Base-by-base conservation (phyloP, 2,113 vertebrate species). In the Brachyhypopomus gauderio region DNA sequence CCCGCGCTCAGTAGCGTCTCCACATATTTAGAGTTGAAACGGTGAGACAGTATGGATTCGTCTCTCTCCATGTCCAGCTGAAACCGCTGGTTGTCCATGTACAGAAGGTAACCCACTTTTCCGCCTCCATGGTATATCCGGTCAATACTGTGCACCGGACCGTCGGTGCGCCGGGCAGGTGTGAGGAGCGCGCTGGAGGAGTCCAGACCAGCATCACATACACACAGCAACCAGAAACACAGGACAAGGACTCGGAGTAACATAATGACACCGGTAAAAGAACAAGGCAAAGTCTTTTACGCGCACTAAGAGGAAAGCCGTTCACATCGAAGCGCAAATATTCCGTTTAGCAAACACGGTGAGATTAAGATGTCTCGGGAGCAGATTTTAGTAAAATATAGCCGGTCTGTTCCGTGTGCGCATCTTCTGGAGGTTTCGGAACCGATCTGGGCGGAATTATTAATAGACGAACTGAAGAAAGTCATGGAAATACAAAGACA, bases 41-140 rank as follows among this genome's bases (percentile, higher is more conserved):
- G 92, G 79, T 89, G 86, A 67, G 92, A 89, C 83, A 92, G 89
- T 79, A 92, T 78, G 59, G 92, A 87, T 34, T 90, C 95, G 67
- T 96, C 96, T 66, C 94, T 89, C 88, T 97, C 96, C 93, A 98
- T 88, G 89, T 98, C 96, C 83, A 98, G 87, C 67, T 96, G 95
- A 81, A 98, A 98, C 52, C 95, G 92, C 87, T 89, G 91, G 55
- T 93, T 94, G 52, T 94, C 94, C 78, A 95, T 90, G 89, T 97
- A 96, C 23, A 97, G 34, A 23, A 98, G 92, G 91, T 96, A 98
- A 55, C 96, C 97, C 87, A 90, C 95, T 91, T 92, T 95, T 72
- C 96, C 97, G 12, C 95, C 96, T 11, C 94, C 96, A 58, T 95
- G 90, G 86, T 98, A 98, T 78, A 97, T 94, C 88, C 92, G 94